phyloP scores from a whole-genome alignment of 2,888 invertebrate genomes.

The Agapostemon virescens region DNA sequence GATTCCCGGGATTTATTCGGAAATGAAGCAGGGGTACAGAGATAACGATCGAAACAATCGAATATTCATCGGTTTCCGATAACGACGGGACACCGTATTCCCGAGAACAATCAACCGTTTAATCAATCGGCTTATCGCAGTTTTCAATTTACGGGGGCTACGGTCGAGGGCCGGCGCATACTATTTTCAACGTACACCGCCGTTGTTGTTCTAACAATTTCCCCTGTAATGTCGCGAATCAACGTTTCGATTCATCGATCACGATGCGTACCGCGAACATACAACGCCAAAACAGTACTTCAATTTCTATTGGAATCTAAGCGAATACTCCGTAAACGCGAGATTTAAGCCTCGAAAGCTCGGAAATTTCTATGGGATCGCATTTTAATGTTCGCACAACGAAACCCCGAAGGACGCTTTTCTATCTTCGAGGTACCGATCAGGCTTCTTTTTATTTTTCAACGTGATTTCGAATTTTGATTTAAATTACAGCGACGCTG shows the following conservation, averaged over 20 bases:
- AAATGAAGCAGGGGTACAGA: not conserved
- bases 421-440: not conserved
- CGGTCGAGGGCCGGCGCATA: not conserved
- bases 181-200: not conserved
- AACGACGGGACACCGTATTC: not conserved
- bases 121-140: not conserved
- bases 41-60: conserved; percentile 9
- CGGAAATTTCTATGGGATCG: no score
- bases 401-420: no score
- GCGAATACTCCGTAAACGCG: no score
- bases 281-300: no score
- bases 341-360: not conserved
- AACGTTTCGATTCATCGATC: no score
- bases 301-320: no score
- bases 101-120: conserved; percentile 2
- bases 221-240: not conserved
- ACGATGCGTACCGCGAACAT: no score
- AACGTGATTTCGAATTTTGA: not conserved
- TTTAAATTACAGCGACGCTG: not conserved
- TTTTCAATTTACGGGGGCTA: not conserved
- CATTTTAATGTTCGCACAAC: no score
- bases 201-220: not conserved
- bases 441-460: not conserved
- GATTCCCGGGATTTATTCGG: not conserved
- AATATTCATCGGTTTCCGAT: conserved; percentile 22